phyloP scores from a whole-genome alignment of 2,113 vertebrate species.

The Smithornis capensis region DNA sequence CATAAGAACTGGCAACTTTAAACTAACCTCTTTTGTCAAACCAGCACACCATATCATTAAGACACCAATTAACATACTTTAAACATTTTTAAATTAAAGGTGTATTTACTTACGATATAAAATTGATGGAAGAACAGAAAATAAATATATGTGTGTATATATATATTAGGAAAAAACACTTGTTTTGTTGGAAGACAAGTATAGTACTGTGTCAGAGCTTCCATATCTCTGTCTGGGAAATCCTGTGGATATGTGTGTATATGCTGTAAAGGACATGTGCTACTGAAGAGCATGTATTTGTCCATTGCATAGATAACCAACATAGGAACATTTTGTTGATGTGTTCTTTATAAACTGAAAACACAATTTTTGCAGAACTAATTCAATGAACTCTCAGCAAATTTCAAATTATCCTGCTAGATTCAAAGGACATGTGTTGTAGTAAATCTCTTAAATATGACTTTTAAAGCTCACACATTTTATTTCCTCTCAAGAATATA shows the following conservation, averaged over 20 bases:
- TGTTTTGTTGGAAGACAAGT: not conserved
- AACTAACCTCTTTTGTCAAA: too few species aligned
- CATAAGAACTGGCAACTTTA: too few species aligned
- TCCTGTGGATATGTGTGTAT: not conserved
- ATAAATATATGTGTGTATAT: not conserved
- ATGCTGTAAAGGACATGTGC: not conserved
- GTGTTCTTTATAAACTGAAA: not conserved
- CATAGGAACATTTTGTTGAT: not conserved
- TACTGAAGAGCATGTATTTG: not conserved
- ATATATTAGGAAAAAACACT: accelerated
- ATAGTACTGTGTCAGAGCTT: not conserved
- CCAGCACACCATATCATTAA: too few species aligned
- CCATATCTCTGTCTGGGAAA: not conserved
- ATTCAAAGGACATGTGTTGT: not conserved
- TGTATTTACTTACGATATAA: not conserved
- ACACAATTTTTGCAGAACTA: not conserved
- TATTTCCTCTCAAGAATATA: not conserved
- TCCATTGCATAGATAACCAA: not conserved
- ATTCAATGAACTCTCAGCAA: not conserved
- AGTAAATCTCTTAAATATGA: not conserved
- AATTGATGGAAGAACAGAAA: not conserved
- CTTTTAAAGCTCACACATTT: not conserved
- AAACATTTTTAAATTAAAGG: not conserved
- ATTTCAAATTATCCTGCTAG: not conserved
- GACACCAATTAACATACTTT: not conserved